A percentile compares a stretch with the other conserved stretches of the same genome.
Conservation (phyloP, 2,113 vertebrate species). For the Aphelocoma coerulescens region DNA sequence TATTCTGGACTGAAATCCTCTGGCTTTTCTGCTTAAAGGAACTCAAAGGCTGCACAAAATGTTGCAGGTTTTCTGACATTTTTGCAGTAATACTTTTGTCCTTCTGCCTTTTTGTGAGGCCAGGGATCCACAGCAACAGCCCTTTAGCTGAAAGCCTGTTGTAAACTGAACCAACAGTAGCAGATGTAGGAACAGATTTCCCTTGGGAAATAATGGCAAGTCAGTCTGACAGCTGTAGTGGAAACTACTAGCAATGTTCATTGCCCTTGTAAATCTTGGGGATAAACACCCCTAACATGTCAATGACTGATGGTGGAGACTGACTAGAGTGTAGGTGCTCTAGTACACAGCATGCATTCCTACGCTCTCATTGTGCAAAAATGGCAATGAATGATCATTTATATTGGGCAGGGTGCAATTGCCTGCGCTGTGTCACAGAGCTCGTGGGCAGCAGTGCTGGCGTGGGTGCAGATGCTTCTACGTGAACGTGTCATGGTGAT, state of each 20-base stretch:
- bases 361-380: neutral
- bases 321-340: neutral
- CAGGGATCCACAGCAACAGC: neutral
- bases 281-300: conserved; percentile 8
- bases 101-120: neutral
- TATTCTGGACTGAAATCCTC: fast-evolving
- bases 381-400: neutral
- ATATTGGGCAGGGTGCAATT: neutral
- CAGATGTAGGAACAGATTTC: conserved; percentile 40
- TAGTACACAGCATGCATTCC: neutral
- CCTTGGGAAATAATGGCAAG: neutral
- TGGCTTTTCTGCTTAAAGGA: neutral
- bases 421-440: neutral
- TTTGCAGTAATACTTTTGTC: neutral
- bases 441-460: neutral
- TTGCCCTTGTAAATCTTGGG: conserved; percentile 10
- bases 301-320: neutral
- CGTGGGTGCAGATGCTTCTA: neutral
- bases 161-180: neutral
- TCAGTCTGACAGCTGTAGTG: neutral
- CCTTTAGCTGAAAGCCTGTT: neutral
- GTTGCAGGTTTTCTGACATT: neutral
- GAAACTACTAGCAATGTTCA: neutral
- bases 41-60: neutral
- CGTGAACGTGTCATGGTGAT: neutral